Conservation (phyloP, 2,888 invertebrate species). For the Ganaspis brasiliensis region DNA sequence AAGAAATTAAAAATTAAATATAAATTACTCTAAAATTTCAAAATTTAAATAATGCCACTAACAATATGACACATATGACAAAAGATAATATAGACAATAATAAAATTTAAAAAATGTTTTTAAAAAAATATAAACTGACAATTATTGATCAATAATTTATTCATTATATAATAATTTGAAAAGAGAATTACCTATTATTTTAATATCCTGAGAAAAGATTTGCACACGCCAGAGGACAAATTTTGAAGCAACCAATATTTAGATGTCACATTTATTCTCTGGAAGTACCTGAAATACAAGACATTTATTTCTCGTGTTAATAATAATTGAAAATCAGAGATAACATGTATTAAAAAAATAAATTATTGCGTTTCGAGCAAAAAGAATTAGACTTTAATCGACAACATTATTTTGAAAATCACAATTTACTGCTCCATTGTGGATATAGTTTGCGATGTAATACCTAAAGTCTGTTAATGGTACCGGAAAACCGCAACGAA, state of each 20-base stretch:
- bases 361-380: neutral
- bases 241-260: constrained; percentile 5
- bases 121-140: no score
- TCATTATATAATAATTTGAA: no score
- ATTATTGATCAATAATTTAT: no score
- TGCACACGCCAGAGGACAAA: neutral
- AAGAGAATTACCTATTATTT: constrained; percentile 25
- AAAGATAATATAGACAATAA: no score
- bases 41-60: neutral
- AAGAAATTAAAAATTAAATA: constrained; percentile 48
- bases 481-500: neutral
- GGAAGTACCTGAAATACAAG: neutral
- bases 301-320: neutral
- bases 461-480: constrained; percentile 13
- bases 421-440: constrained; percentile 12
- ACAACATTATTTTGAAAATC: constrained; percentile 5
- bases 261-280: constrained; percentile 30
- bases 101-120: no score
- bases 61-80: neutral
- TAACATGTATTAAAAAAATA: neutral
- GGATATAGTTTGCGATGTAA: neutral
- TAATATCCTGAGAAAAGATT: constrained; percentile 12
- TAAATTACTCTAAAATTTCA: neutral
- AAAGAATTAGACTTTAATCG: neutral
- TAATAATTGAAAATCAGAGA: neutral